Conservation (phyloP, 2,113 vertebrate genomes). For the Passer domesticus region DNA sequence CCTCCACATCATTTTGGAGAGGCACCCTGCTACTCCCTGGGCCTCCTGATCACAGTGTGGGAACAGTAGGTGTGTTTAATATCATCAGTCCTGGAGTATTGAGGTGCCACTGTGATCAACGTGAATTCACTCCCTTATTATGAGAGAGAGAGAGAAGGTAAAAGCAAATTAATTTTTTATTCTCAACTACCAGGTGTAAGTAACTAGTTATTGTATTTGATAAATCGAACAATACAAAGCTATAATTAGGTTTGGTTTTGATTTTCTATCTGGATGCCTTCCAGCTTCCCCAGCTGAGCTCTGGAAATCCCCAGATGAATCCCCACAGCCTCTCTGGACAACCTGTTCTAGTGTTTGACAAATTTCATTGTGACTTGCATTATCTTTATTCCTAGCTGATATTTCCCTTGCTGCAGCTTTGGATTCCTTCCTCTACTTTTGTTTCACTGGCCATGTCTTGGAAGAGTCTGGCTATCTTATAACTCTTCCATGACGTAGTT, state of each 20-base stretch:
- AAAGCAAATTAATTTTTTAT: neutral
- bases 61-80: neutral
- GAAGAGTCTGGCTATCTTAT: neutral
- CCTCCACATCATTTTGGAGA: fast-evolving
- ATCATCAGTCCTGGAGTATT: neutral
- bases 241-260: neutral
- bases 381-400: neutral
- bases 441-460: neutral
- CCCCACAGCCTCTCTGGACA: neutral
- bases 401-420: neutral
- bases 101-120: neutral
- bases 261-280: neutral
- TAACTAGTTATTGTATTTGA: neutral
- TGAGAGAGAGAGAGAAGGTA: neutral
- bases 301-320: neutral
- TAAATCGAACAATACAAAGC: neutral
- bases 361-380: neutral
- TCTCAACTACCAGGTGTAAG: neutral
- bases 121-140: neutral
- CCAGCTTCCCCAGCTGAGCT: neutral
- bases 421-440: neutral
- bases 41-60: neutral
- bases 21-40: neutral
- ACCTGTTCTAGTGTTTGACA: neutral
- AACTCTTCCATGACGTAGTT: neutral